These are phyloP conservation scores for Trisateles emortualis DNA, from an alignment of 2,888 invertebrate species.

Conservation along the genomic window DNA sequence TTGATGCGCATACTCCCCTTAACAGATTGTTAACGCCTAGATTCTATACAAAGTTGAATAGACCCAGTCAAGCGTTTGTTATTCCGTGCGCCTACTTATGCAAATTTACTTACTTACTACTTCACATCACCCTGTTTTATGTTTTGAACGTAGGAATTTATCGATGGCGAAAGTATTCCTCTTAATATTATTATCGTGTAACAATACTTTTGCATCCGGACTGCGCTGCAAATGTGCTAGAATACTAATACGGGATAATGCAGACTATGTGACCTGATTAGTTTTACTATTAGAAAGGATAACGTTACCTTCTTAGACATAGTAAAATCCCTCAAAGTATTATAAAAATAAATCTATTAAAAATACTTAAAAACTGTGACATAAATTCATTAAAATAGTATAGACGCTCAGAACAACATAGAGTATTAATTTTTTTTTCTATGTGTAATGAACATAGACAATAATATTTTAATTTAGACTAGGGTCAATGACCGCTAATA, in stretches of 20 bases:
- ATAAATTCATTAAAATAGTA: not conserved
- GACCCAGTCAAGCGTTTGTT: constrained; percentile 17
- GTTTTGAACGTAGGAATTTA: constrained; percentile 38
- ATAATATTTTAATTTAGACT: too few relatives aligned
- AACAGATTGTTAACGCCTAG: constrained; percentile 3
- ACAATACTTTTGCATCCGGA: constrained; percentile 40
- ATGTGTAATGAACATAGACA: too few relatives aligned
- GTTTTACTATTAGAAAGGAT: constrained; percentile 12
- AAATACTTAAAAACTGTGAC: constrained; percentile 10
- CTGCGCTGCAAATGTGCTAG: constrained; percentile 18
- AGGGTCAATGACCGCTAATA: too few relatives aligned
- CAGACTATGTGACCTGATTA: constrained; percentile 17
- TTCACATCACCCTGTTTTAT: constrained; percentile 28
- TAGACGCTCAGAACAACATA: too few relatives aligned
- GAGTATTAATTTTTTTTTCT: too few relatives aligned
- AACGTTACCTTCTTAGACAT: constrained; percentile 48
- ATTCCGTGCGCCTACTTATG: constrained; percentile 38
- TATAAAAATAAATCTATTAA: constrained; percentile 22
- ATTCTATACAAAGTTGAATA: constrained; percentile 12
- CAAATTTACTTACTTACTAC: constrained; percentile 30
- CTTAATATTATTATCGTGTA: constrained; percentile 44
- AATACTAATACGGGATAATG: constrained; percentile 36
- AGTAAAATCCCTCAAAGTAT: constrained; percentile 12
- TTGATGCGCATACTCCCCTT: not conserved
- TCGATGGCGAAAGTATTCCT: constrained; percentile 47